These are phyloP conservation scores for Percina caprodes DNA, from an alignment of 2,113 vertebrate species.

Conservation along the genomic window DNA sequence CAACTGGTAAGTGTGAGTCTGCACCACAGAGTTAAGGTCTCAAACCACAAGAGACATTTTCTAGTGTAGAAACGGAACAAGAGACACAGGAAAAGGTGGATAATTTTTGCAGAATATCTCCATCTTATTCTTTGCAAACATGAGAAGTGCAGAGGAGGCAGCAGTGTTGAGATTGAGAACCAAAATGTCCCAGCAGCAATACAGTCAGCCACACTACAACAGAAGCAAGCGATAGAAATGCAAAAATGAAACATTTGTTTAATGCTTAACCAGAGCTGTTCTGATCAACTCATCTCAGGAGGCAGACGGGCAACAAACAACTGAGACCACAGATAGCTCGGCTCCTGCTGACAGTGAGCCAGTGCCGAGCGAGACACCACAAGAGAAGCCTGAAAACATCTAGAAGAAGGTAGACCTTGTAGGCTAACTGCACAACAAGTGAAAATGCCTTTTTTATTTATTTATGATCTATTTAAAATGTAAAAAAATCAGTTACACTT, in stretches of 20 bases:
- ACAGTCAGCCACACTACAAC: neutral
- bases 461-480: neutral
- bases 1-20: slow-evolving; percentile 12
- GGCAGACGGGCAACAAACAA: neutral
- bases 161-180: neutral
- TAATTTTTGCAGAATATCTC: neutral
- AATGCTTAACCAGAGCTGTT: slow-evolving; percentile 35
- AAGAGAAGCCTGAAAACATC: slow-evolving; percentile 14
- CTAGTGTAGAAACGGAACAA: slow-evolving; percentile 18
- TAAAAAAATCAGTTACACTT: neutral
- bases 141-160: neutral
- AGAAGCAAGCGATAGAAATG: neutral
- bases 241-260: neutral
- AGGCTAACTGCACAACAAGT: neutral
- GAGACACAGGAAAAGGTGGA: slow-evolving; percentile 48
- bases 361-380: neutral
- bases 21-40: neutral
- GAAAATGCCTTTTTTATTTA: neutral
- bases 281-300: slow-evolving; percentile 38
- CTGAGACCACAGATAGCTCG: slow-evolving; percentile 20
- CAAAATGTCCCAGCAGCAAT: neutral
- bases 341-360: slow-evolving; percentile 16
- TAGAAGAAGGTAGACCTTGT: slow-evolving; percentile 1
- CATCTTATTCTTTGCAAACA: neutral
- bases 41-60: slow-evolving; percentile 3